Evolutionary conservation across 2,888 invertebrate species (phyloP).

Genomic region (Melanostoma mellinum): DNA sequence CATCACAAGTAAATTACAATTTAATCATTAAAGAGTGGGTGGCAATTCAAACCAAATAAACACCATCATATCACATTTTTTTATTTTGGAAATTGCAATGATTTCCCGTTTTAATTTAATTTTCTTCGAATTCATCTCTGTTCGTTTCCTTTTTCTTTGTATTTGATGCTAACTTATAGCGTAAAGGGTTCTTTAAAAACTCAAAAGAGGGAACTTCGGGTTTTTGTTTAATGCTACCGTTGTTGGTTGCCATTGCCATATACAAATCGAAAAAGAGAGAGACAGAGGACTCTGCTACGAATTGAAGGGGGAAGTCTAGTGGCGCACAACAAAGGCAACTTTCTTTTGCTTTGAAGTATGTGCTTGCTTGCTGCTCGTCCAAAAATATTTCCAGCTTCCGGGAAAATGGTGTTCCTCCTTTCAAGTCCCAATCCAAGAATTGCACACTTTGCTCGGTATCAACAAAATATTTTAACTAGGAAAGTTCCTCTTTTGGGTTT

Average conservation of each 20-base stretch:
- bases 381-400: not conserved
- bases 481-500: conserved; percentile 59
- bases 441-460: conserved; percentile 36
- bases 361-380: not conserved
- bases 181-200: too few species aligned
- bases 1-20: too few species aligned
- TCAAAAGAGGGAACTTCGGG: conserved; percentile 23
- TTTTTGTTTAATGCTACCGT: too few species aligned
- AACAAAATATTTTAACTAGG: conserved; percentile 71
- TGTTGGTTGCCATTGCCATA: too few species aligned
- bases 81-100: conserved; percentile 1
- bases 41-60: too few species aligned
- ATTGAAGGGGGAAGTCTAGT: too few species aligned
- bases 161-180: not conserved
- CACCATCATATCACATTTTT: not conserved
- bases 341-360: not conserved
- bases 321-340: too few species aligned
- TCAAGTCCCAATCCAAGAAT: not conserved
- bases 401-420: not conserved
- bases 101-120: conserved; percentile 55
- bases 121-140: conserved; percentile 43
- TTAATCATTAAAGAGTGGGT: too few species aligned
- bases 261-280: not conserved
- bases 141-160: conserved; percentile 16
- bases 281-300: too few species aligned